Conservation (phyloP, 2,797 vertebrate species). For the Chaunax sp. region DNA sequence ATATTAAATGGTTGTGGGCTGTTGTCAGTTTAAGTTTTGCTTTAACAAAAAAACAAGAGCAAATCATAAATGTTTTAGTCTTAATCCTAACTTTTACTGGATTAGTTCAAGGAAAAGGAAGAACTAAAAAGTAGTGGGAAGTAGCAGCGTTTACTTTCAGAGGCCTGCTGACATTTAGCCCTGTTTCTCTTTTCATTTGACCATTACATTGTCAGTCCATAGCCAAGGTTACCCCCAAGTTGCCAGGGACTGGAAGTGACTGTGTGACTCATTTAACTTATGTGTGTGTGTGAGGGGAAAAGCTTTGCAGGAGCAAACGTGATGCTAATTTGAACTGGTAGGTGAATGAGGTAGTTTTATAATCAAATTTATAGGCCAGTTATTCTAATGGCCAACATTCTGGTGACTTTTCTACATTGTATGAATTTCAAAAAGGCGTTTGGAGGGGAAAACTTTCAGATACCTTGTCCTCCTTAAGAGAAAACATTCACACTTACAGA, state of each 20-base stretch:
- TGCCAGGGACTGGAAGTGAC: slow-evolving; percentile 56
- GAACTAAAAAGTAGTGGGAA: slow-evolving; percentile 4
- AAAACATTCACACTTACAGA: too few relatives aligned
- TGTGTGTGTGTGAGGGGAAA: slow-evolving; percentile 37
- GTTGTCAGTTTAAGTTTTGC: too few relatives aligned
- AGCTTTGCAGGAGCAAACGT: slow-evolving; percentile 18
- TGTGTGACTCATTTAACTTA: slow-evolving; percentile 64
- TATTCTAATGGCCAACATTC: too few relatives aligned
- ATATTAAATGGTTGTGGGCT: not conserved
- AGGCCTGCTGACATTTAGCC: slow-evolving; percentile 56
- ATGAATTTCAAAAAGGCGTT: too few relatives aligned
- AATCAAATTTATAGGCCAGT: not conserved
- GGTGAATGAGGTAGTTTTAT: not conserved
- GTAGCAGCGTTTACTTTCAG: slow-evolving; percentile 24
- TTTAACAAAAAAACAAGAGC: too few relatives aligned
- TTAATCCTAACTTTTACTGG: not conserved
- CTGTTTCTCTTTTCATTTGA: slow-evolving; percentile 46
- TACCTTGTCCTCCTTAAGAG: too few relatives aligned
- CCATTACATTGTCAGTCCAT: slow-evolving; percentile 59
- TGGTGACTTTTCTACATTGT: too few relatives aligned
- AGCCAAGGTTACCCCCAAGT: slow-evolving; percentile 65
- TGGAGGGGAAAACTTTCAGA: too few relatives aligned
- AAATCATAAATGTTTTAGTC: not conserved
- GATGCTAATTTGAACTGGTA: slow-evolving; percentile 41
- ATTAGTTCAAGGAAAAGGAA: slow-evolving; percentile 10